Evolutionary conservation across 1,140 invertebrate genomes (phyloP), one percentile per base, ranked within the genome.

Genomic region (Gyrodactylus salaris): DNA sequence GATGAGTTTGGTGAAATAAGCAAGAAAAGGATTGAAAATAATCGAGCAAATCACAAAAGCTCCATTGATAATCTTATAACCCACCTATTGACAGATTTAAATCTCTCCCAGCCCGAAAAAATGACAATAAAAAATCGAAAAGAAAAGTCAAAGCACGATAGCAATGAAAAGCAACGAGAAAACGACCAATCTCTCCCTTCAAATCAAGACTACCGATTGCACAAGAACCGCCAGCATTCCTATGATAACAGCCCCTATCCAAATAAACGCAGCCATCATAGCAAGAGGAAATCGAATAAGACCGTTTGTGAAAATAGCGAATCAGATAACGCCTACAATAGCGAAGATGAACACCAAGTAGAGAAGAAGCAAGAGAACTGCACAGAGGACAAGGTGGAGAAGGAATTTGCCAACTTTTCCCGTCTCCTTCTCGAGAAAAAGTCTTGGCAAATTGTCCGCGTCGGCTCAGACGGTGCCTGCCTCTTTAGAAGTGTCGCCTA

Each of bases 401-500:
- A 54, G n/a, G 34, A 54, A 54, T 54, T 54, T n/a, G n/a, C 7
- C 34, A 54, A 54, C n/a, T n/a, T 69, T 7, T 7, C 19, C 2
- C 19, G 19, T 23, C 23, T 69, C 7, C 23, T 72, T 2, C 25
- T 22, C 7, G 71, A 72, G 34, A 72, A 72, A 68, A 72, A 72
- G 24, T n/a, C 21, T 7, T 72, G 71, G 71, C 16, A 68, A 26
- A 72, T 72, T 7, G 27, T 27, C n/a, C 2, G 7, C 1, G 34
- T 72, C 7, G 71, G 2, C 23, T 27, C 54, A 16, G 73, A 74
- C 26, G 73, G 73, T 19, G 73, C 73, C 7, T 74, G 73, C 24
- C 24, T 74, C 7, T 74, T 74, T 73, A 70, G 73, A 20, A n/a
- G 19, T 20, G 73, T 74, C 22, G 73, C 73, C 23, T 24, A 74